A percentile compares a stretch with the other conserved stretches of the same genome.
These are phyloP conservation scores for Cryptoblepharus egeriae DNA, from an alignment of 2,797 vertebrate species.

Conservation along the genomic window DNA sequence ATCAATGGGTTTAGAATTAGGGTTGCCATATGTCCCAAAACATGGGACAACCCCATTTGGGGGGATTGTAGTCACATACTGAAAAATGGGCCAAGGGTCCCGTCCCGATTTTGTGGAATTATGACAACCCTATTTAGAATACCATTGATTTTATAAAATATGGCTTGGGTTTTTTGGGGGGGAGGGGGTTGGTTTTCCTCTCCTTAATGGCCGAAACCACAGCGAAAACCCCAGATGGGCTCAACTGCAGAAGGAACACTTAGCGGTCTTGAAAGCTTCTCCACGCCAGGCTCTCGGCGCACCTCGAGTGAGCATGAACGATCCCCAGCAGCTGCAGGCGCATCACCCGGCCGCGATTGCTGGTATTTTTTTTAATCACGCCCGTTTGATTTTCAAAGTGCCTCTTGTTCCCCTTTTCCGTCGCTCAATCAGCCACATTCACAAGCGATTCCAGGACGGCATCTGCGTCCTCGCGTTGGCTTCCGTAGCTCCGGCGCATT, in stretches of 20 bases:
- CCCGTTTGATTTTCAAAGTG: neutral
- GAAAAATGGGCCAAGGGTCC: too few relatives aligned
- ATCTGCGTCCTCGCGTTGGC: too few relatives aligned
- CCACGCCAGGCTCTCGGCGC: neutral
- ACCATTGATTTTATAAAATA: neutral
- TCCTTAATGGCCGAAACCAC: too few relatives aligned
- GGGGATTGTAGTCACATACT: too few relatives aligned
- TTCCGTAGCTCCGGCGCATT: neutral
- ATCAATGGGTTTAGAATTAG: too few relatives aligned
- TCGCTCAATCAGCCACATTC: neutral
- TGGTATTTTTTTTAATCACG: neutral
- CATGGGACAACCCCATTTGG: too few relatives aligned
- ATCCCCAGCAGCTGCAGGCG: neutral
- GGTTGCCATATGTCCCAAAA: too few relatives aligned
- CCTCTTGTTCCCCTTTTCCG: neutral
- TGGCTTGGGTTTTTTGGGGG: too few relatives aligned
- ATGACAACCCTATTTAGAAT: too few relatives aligned
- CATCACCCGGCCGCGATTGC: neutral
- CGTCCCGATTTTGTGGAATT: too few relatives aligned
- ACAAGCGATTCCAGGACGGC: fast-evolving
- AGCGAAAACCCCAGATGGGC: neutral
- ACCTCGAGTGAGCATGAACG: neutral
- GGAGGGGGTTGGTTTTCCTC: too few relatives aligned
- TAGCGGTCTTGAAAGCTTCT: neutral
- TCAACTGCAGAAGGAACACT: neutral